phyloP scores from a whole-genome alignment of 2,113 vertebrate genomes.

The Bubo scandiacus region DNA sequence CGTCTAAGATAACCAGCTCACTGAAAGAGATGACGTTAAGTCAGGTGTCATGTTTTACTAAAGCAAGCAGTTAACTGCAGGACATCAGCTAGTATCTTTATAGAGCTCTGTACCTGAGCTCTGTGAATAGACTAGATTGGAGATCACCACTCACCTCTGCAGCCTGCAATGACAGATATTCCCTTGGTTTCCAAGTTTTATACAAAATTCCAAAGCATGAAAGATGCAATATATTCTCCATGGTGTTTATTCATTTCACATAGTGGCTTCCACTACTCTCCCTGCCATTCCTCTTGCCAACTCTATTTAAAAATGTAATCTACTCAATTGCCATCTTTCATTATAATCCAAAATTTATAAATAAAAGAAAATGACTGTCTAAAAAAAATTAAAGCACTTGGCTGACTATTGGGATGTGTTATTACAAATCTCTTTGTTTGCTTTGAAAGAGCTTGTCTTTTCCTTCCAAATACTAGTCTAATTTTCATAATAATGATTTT shows the following conservation, averaged over 20 bases:
- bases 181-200: not conserved
- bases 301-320: not conserved
- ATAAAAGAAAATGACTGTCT: conserved; percentile 16
- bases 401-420: not conserved
- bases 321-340: not conserved
- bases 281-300: not conserved
- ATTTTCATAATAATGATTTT: conserved; percentile 41
- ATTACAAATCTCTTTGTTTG: conserved; percentile 27
- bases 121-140: not conserved
- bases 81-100: not conserved
- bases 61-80: not conserved
- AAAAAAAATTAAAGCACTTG: conserved; percentile 1
- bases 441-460: conserved; percentile 25
- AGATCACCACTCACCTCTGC: not conserved
- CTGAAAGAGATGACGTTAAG: rapidly evolving
- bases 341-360: conserved; percentile 5
- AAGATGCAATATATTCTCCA: not conserved
- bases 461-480: conserved; percentile 7
- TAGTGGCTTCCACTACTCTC: not conserved
- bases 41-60: rapidly evolving
- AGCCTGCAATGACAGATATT: not conserved
- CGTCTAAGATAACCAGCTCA: not conserved
- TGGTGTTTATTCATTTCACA: not conserved
- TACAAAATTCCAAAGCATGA: not conserved
- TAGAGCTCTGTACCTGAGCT: not conserved